These are phyloP conservation scores for Aythya baeri DNA, from an alignment of 2,113 vertebrate species.

Conservation along the genomic window DNA sequence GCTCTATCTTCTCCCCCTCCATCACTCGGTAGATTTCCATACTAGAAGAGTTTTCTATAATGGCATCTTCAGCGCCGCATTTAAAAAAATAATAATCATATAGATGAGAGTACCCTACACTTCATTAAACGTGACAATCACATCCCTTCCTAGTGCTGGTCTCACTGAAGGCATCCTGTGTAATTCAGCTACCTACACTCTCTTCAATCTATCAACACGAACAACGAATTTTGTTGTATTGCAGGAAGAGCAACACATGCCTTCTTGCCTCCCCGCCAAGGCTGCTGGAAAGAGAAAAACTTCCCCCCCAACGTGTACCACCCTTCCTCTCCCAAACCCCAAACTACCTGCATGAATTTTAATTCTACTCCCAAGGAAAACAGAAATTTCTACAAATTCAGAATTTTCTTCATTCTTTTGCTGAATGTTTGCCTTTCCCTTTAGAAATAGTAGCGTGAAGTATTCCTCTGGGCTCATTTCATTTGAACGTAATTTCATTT, in stretches of 20 bases:
- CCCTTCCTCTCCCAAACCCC: neutral
- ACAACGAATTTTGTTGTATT: too few species aligned
- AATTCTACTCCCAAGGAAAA: fast-evolving
- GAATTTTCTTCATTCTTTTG: neutral
- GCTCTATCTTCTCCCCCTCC: neutral
- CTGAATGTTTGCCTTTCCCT: neutral
- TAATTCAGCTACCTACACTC: neutral
- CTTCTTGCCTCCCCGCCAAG: neutral
- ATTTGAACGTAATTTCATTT: neutral
- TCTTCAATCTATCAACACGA: neutral
- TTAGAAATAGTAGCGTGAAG: too few species aligned
- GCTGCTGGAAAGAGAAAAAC: neutral
- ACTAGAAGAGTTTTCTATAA: neutral
- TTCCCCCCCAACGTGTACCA: too few species aligned
- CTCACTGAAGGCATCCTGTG: neutral
- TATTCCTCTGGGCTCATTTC: neutral
- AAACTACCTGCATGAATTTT: neutral
- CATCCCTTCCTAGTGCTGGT: neutral
- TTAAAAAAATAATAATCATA: neutral
- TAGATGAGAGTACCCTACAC: neutral
- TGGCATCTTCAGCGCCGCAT: neutral
- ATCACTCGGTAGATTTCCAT: neutral
- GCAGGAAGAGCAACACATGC: neutral
- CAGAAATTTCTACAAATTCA: neutral
- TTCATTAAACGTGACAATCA: neutral